phyloP scores from a whole-genome alignment of 2,888 invertebrate genomes.

The Platerodrilus igneus region DNA sequence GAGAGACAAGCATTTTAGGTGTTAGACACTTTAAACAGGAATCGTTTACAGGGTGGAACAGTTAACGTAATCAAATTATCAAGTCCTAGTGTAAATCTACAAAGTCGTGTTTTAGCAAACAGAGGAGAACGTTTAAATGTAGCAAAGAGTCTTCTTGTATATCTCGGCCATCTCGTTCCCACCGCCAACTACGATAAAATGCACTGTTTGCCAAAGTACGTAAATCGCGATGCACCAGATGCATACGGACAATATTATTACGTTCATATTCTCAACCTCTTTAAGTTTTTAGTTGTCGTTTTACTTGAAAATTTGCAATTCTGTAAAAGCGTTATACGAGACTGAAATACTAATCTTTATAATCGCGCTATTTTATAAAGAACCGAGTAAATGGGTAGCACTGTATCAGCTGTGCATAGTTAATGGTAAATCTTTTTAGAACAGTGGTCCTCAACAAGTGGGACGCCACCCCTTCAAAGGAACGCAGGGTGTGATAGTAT shows the following conservation, averaged over 20 bases:
- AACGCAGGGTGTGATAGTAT: too few species aligned
- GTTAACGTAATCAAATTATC: conserved; percentile 26
- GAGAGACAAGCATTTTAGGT: conserved; percentile 20
- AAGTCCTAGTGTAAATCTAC: conserved; percentile 25
- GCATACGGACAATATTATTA: conserved; percentile 14
- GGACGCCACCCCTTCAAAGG: too few species aligned
- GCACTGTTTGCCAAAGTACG: conserved; percentile 10
- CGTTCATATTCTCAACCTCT: conserved; percentile 5
- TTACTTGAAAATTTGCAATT: too few species aligned
- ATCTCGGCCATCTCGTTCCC: conserved; percentile 22
- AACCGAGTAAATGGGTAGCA: too few species aligned
- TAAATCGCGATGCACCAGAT: conserved; percentile 14
- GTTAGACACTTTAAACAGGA: conserved; percentile 16
- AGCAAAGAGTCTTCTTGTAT: conserved; percentile 3
- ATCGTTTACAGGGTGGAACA: conserved; percentile 17
- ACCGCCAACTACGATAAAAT: conserved; percentile 15
- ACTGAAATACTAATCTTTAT: too few species aligned
- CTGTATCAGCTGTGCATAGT: too few species aligned
- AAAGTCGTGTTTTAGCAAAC: conserved; percentile 21
- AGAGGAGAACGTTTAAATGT: conserved; percentile 13
- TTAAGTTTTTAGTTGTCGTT: conserved; percentile 5
- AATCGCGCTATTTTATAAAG: too few species aligned
- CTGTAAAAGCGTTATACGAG: too few species aligned
- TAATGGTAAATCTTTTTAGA: too few species aligned
- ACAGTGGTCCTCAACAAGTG: too few species aligned